Evolutionary conservation across 2,888 invertebrate genomes (phyloP), one percentile per base, ranked within the genome.

Genomic region (Apodemia hepburni): DNA sequence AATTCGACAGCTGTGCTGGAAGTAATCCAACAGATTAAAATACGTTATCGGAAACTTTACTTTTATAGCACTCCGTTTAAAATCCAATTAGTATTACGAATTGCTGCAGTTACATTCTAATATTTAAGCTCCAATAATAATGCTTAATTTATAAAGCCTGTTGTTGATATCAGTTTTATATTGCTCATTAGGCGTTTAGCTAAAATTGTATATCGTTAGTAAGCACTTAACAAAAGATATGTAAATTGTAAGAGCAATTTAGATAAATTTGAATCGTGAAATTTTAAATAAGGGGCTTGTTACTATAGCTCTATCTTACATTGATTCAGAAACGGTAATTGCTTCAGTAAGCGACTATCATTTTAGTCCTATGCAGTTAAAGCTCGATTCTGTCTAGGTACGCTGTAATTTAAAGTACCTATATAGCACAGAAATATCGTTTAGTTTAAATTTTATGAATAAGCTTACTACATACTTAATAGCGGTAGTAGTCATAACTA

Each of bases 261-360:
- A 51, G 51, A 51, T 51, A 51, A 51, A 51, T 51, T 51, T 51
- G 51, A 51, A 71, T 75, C 82, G 79, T 85, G 83, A 85, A 83
- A 83, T 83, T 81, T 75, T 66, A 82, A 85, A 84, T 83, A 71
- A 80, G 71, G 73, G 74, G 74, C 76, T 80, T 71, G 72, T 63
- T 61, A 62, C 18, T 22, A 51, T 51, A 51, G 51, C 18, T 51
- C 51, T 51, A 45, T 29, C 59, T 64, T 60, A 64, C 62, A 60
- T 62, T 57, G 22, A 54, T 22, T 61, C 49, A 27, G 54, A 61
- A 42, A 11, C 61, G 33, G 57, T 62, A 38, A 64, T 67, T 63
- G 65, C 42, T 63, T 58, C 49, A 63, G 51, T 60, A 61, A 65
- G 57, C 58, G 22, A 51, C 61, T 63, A 60, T 49, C 49, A 65